phyloP scores from a whole-genome alignment of 2,113 vertebrate genomes.

The Chaetodon auriga region DNA sequence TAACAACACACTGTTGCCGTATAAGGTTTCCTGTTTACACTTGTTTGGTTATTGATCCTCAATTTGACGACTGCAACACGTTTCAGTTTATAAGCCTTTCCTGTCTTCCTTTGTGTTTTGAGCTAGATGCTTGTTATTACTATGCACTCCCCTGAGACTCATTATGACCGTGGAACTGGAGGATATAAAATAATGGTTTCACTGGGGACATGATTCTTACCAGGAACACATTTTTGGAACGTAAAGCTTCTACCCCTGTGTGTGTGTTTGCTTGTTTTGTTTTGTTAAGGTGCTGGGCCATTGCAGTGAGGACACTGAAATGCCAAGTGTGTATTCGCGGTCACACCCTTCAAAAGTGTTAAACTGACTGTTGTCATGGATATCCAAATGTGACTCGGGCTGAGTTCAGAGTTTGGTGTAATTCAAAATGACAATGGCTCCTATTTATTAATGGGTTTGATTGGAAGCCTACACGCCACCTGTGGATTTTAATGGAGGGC shows the following conservation, averaged over 20 bases:
- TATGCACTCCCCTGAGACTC: conserved; percentile 51
- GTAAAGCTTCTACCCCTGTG: conserved; percentile 3
- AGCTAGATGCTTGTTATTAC: conserved; percentile 43
- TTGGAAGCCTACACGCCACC: conserved; percentile 40
- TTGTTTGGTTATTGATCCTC: conserved; percentile 37
- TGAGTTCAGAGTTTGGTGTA: conserved; percentile 27
- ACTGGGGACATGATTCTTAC: conserved; percentile 52
- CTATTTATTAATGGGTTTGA: conserved; percentile 40
- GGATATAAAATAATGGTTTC: conserved; percentile 76
- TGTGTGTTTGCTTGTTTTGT: conserved; percentile 30
- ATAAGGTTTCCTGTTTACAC: neutral
- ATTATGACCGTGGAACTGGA: conserved; percentile 67
- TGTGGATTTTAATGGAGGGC: conserved; percentile 56
- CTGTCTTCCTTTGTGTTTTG: conserved; percentile 51
- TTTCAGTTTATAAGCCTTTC: conserved; percentile 42
- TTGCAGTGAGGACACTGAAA: conserved; percentile 36
- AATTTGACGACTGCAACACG: conserved; percentile 41
- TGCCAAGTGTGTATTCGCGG: conserved; percentile 34
- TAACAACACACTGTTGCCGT: neutral
- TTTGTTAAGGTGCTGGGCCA: conserved; percentile 29
- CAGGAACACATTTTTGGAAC: conserved; percentile 48
- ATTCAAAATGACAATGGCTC: conserved; percentile 25
- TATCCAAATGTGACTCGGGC: conserved; percentile 45
- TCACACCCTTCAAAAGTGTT: conserved; percentile 36
- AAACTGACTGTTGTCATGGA: conserved; percentile 58